A percentile compares a stretch with the other conserved stretches of the same genome.
Evolutionary conservation across 2,888 invertebrate species (phyloP).

Genomic region (Hipparchia semele): DNA sequence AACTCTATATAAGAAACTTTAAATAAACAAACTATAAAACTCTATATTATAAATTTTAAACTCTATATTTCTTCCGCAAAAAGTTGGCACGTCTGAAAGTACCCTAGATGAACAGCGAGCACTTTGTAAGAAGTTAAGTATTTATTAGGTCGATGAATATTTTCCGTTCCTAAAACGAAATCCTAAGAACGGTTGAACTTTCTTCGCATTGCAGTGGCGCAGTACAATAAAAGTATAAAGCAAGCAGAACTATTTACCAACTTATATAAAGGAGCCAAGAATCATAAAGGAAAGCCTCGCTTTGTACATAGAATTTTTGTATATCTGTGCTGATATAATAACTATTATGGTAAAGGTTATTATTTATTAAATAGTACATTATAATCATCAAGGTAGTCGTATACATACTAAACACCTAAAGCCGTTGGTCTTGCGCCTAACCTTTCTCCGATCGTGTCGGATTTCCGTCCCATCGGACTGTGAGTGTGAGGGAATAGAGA

Average conservation of each 20-base stretch:
- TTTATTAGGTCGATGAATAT: constrained; percentile 11
- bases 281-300: constrained; percentile 35
- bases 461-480: too few species aligned
- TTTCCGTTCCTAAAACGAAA: constrained; percentile 13
- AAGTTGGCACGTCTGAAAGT: not conserved
- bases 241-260: constrained; percentile 37
- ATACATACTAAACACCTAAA: too few species aligned
- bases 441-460: too few species aligned
- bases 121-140: constrained; percentile 6
- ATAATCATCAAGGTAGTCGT: too few species aligned
- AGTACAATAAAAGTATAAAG: constrained; percentile 33
- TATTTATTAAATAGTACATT: too few species aligned
- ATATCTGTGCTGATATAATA: constrained; percentile 50
- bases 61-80: too few species aligned
- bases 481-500: too few species aligned
- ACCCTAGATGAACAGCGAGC: not conserved
- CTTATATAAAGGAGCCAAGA: constrained; percentile 37
- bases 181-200: constrained; percentile 17
- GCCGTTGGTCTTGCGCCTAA: too few species aligned
- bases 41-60: too few species aligned
- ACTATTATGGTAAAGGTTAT: constrained; percentile 47
- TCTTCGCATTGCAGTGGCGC: constrained; percentile 35
- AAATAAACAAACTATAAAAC: too few species aligned
- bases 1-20: too few species aligned
- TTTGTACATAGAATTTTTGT: constrained; percentile 33